Percentiles rank a stretch among this genome's conserved stretches.
These are phyloP conservation scores for Eubucco bourcierii DNA, from an alignment of 2,113 vertebrate genomes.

Conservation along the genomic window DNA sequence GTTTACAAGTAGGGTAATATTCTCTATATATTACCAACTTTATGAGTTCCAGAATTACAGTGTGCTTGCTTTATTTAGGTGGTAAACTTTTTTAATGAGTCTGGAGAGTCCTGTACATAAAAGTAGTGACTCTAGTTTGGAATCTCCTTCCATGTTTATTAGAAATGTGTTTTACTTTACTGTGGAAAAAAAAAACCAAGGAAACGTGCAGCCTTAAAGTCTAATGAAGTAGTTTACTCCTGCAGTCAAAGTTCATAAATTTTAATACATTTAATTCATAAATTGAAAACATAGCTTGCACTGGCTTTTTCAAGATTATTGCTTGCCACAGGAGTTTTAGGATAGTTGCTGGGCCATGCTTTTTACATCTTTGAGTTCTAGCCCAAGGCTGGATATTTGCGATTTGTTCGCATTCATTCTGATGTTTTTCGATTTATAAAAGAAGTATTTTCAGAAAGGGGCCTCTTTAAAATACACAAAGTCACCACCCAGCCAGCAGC, in stretches of 20 bases:
- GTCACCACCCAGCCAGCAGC: neutral
- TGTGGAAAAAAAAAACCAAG: neutral
- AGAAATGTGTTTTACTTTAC: constrained; percentile 62
- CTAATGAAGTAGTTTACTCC: constrained; percentile 36
- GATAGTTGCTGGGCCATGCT: neutral
- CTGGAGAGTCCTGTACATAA: constrained; percentile 63
- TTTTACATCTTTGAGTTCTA: constrained; percentile 15
- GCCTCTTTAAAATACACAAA: neutral
- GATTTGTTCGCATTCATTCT: neutral
- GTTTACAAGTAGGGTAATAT: constrained; percentile 25
- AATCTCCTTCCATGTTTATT: constrained; percentile 61
- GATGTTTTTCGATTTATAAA: neutral
- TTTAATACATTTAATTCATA: constrained; percentile 58
- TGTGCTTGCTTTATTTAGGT: constrained; percentile 65
- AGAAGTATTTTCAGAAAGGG: neutral
- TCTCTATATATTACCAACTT: constrained; percentile 35
- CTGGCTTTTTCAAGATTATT: constrained; percentile 50
- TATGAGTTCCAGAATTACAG: constrained; percentile 60
- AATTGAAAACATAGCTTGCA: constrained; percentile 35
- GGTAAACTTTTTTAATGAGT: constrained; percentile 71
- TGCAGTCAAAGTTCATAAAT: constrained; percentile 66
- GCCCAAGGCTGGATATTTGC: neutral
- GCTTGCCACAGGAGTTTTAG: constrained; percentile 42
- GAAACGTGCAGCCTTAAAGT: constrained; percentile 43
- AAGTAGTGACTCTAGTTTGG: constrained; percentile 60